phyloP scores from a whole-genome alignment of 2,888 invertebrate species.

The Plagodis dolabraria region DNA sequence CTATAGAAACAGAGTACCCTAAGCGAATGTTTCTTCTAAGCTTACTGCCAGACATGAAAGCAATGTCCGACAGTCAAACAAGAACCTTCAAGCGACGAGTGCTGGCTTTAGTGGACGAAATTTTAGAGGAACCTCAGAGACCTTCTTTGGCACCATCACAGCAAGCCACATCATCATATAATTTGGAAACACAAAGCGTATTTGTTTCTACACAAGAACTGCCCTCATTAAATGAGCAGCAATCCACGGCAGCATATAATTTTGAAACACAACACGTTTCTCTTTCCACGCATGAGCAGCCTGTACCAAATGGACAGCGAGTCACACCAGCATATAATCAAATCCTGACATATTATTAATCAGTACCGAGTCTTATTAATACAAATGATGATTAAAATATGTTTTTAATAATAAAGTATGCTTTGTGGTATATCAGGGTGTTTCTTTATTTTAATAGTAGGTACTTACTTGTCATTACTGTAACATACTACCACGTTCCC shows the following conservation, averaged over 20 bases:
- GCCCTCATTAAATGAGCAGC: conserved; percentile 16
- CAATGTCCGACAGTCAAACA: conserved; percentile 31
- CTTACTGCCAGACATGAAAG: conserved; percentile 28
- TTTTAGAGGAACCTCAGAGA: conserved; percentile 11
- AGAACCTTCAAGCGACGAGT: conserved; percentile 31
- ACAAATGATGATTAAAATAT: conserved; percentile 18
- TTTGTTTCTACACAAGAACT: conserved; percentile 19
- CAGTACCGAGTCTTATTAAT: conserved; percentile 18
- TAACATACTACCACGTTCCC: conserved; percentile 18
- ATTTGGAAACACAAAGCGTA: too few species aligned
- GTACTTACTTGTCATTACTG: conserved; percentile 18
- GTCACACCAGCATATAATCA: conserved; percentile 21
- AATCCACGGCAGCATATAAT: conserved; percentile 23
- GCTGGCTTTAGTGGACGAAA: conserved; percentile 25
- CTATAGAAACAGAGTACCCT: conserved; percentile 13
- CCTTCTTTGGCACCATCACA: too few species aligned
- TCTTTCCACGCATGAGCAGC: conserved; percentile 14
- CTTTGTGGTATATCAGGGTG: conserved; percentile 19
- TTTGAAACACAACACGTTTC: conserved; percentile 9
- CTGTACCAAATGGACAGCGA: conserved; percentile 12
- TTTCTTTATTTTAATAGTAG: conserved; percentile 14
- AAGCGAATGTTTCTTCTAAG: conserved; percentile 30
- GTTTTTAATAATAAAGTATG: conserved; percentile 18
- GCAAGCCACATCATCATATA: too few species aligned
- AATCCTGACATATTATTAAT: conserved; percentile 21